phyloP scores from a whole-genome alignment of 2,113 vertebrate genomes.

The Leptobrachium leishanense region DNA sequence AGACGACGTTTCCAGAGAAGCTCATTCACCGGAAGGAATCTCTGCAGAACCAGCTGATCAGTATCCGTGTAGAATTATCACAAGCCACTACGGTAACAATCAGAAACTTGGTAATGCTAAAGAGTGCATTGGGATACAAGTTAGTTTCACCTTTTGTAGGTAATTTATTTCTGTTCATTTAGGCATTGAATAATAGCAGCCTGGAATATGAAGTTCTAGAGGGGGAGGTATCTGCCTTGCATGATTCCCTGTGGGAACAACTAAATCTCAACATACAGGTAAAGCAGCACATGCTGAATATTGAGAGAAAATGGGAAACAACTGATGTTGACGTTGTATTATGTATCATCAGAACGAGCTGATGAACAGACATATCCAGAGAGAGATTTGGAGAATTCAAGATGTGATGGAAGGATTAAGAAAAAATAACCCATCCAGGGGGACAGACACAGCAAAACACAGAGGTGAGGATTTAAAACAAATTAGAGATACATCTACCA shows the following conservation, averaged over 20 bases:
- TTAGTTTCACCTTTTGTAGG: not conserved
- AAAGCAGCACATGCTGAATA: slow-evolving; percentile 22
- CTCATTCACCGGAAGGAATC: slow-evolving; percentile 89
- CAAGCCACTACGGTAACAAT: slow-evolving; percentile 85
- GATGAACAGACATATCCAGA: slow-evolving; percentile 88
- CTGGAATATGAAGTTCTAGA: slow-evolving; percentile 88
- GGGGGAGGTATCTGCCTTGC: slow-evolving; percentile 85
- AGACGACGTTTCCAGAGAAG: slow-evolving; percentile 80
- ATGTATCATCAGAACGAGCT: slow-evolving; percentile 76
- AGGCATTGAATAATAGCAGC: slow-evolving; percentile 81
- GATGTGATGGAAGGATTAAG: slow-evolving; percentile 92
- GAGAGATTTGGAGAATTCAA: slow-evolving; percentile 95
- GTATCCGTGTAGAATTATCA: slow-evolving; percentile 90
- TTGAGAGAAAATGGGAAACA: not conserved
- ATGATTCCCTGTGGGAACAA: slow-evolving; percentile 93
- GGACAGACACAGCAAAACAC: slow-evolving; percentile 90
- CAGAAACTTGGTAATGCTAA: not conserved
- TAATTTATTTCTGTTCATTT: not conserved
- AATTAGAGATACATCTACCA: too few species aligned
- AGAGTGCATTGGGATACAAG: not conserved
- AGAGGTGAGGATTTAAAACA: slow-evolving; percentile 67
- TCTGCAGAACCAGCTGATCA: slow-evolving; percentile 92
- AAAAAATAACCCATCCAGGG: slow-evolving; percentile 87
- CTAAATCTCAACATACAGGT: slow-evolving; percentile 91
- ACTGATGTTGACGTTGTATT: not conserved